These are phyloP conservation scores for Tipula lateralis DNA, from an alignment of 2,888 invertebrate species.

Conservation along the genomic window DNA sequence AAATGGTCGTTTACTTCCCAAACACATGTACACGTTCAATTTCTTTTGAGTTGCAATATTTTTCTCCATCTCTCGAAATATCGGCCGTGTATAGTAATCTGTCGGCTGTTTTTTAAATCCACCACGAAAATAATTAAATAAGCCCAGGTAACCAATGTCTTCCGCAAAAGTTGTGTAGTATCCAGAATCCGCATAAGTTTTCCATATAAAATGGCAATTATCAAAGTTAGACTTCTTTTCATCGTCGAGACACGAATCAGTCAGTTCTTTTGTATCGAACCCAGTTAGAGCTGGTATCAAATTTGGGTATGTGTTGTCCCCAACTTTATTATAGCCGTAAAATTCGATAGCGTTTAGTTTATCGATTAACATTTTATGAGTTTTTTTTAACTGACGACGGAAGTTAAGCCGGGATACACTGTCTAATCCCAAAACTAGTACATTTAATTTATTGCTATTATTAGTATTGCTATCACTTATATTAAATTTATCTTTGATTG, in stretches of 20 bases:
- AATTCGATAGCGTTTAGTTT: conserved; percentile 66
- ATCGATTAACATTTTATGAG: conserved; percentile 55
- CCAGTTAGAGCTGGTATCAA: conserved; percentile 76
- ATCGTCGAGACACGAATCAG: conserved; percentile 59
- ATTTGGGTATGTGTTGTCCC: conserved; percentile 91
- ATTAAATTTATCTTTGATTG: conserved; percentile 44
- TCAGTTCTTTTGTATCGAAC: conserved; percentile 59
- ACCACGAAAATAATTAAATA: conserved; percentile 72
- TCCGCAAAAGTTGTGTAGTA: conserved; percentile 78
- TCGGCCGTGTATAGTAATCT: conserved; percentile 77
- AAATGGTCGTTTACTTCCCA: conserved; percentile 64
- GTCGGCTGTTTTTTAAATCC: conserved; percentile 78
- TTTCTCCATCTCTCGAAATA: conserved; percentile 63
- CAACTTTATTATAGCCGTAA: conserved; percentile 88
- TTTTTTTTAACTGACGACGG: conserved; percentile 75
- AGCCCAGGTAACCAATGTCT: conserved; percentile 71
- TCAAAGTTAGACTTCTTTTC: conserved; percentile 59
- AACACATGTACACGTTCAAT: conserved; percentile 63
- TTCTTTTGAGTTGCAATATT: conserved; percentile 59
- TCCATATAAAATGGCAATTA: conserved; percentile 79
- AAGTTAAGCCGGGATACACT: conserved; percentile 82
- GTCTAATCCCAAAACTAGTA: conserved; percentile 78
- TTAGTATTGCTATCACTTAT: conserved; percentile 27
- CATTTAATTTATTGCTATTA: conserved; percentile 51
- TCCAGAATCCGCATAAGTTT: conserved; percentile 64